These are phyloP conservation scores for Eupithecia subfuscata DNA, from an alignment of 2,888 invertebrate species.

Conservation along the genomic window DNA sequence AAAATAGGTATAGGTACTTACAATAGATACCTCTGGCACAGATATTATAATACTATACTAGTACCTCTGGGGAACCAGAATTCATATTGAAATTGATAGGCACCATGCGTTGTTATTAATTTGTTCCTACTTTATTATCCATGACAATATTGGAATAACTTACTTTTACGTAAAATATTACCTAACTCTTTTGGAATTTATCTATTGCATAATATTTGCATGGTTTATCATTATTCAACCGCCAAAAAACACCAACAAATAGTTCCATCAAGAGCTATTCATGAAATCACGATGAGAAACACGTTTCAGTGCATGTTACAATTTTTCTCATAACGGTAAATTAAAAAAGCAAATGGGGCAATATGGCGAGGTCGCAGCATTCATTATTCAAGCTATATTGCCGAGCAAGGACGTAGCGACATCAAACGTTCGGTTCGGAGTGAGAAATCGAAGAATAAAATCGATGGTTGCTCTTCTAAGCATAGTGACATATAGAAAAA, in stretches of 20 bases:
- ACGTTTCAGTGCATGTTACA: constrained; percentile 43
- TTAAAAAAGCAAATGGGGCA: constrained; percentile 71
- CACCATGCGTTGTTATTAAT: not conserved
- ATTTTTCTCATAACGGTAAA: constrained; percentile 61
- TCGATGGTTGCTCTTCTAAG: not conserved
- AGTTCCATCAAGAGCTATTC: constrained; percentile 13
- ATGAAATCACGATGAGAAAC: constrained; percentile 33
- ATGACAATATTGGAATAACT: not conserved
- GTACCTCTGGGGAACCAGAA: not conserved
- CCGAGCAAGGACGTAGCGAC: constrained; percentile 35
- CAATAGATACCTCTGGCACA: not conserved
- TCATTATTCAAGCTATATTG: constrained; percentile 69
- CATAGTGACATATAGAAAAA: too few relatives aligned
- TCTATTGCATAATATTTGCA: not conserved
- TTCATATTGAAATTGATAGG: not conserved
- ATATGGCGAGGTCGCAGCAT: constrained; percentile 62
- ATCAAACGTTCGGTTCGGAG: constrained; percentile 9
- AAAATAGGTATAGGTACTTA: too few relatives aligned
- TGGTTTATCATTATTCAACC: not conserved
- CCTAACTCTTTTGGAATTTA: not conserved
- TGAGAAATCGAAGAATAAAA: not conserved
- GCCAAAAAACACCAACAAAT: not conserved
- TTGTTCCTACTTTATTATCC: not conserved
- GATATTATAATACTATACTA: too few relatives aligned
- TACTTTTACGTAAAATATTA: not conserved